Evolutionary conservation across 2,113 vertebrate genomes (phyloP).

Genomic region (Toxotes chatareus): DNA sequence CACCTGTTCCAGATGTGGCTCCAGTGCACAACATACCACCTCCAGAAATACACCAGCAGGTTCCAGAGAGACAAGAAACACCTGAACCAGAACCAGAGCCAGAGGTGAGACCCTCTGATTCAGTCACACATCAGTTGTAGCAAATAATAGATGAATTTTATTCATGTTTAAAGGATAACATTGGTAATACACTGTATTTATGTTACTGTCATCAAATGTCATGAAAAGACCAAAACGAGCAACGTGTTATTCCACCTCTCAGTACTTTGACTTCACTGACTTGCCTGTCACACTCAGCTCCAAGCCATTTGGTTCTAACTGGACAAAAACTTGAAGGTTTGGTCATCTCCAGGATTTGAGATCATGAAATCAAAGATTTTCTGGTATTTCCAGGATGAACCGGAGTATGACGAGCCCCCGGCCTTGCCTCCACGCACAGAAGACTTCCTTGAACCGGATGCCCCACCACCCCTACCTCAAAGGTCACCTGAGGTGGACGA

Average conservation of each 20-base stretch:
- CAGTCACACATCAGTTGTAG: background rate
- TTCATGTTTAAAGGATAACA: background rate
- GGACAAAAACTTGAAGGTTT: background rate
- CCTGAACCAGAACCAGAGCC: constrained; percentile 40
- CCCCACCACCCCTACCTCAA: background rate
- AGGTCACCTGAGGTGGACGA: constrained; percentile 21
- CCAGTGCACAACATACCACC: constrained; percentile 63
- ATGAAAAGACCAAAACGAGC: too few relatives aligned
- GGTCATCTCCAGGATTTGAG: constrained; percentile 1
- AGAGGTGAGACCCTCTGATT: constrained; percentile 32
- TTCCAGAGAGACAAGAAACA: constrained; percentile 56
- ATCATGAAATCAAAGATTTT: background rate
- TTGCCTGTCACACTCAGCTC: too few relatives aligned
- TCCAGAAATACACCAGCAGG: constrained; percentile 24
- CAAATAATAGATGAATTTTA: background rate
- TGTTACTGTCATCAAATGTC: background rate
- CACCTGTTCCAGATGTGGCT: constrained; percentile 70
- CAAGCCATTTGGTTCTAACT: too few relatives aligned
- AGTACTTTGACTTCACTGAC: background rate
- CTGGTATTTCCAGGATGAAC: constrained; percentile 46
- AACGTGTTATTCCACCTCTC: background rate
- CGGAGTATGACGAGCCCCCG: constrained; percentile 67
- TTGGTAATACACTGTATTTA: background rate
- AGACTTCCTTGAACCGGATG: constrained; percentile 29
- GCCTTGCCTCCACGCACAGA: constrained; percentile 66